phyloP scores from a whole-genome alignment of 2,113 vertebrate genomes.

The Tamias sibiricus region DNA sequence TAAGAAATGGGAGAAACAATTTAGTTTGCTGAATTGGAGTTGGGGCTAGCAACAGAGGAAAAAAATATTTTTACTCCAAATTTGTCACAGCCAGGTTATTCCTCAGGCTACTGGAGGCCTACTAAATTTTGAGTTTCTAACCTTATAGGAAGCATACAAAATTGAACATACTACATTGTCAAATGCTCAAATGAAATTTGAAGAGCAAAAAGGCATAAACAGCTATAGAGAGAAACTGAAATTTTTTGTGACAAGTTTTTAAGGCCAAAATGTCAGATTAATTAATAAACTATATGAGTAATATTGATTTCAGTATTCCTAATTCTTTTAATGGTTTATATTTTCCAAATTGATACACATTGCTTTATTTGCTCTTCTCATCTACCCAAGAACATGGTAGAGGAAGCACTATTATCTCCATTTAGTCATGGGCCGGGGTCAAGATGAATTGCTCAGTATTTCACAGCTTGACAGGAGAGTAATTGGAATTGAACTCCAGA shows the following conservation, averaged over 20 bases:
- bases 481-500: background rate
- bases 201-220: background rate
- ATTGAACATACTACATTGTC: background rate
- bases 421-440: background rate
- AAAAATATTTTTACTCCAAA: background rate
- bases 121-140: background rate
- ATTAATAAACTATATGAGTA: background rate
- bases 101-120: background rate
- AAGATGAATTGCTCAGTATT: background rate
- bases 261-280: constrained; percentile 17
- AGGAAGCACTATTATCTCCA: background rate
- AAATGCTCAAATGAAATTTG: background rate
- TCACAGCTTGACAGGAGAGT: background rate
- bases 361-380: constrained; percentile 16
- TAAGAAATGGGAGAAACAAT: background rate
- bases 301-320: background rate
- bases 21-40: constrained; percentile 3
- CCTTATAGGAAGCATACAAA: background rate
- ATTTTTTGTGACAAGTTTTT: background rate
- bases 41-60: background rate
- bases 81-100: background rate
- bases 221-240: background rate
- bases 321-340: background rate
- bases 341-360: background rate
- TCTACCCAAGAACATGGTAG: background rate